Evolutionary conservation across 2,888 invertebrate genomes (phyloP).

Genomic region (Drosophila anomelani): DNA sequence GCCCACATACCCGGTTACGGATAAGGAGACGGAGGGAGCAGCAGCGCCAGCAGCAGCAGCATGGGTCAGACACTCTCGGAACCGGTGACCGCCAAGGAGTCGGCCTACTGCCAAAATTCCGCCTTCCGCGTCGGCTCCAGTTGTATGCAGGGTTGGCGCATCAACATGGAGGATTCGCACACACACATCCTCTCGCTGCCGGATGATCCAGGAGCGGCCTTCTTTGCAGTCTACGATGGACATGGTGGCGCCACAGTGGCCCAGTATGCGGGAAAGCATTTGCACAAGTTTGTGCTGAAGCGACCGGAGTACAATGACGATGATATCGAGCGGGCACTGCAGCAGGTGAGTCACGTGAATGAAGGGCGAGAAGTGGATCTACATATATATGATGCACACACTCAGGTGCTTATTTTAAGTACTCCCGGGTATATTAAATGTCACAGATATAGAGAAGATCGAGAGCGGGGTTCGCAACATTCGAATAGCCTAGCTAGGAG

Average conservation of each 20-base stretch:
- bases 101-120: constrained; percentile 91
- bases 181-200: constrained; percentile 96
- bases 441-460: constrained; percentile 11
- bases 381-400: constrained; percentile 8
- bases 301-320: constrained; percentile 91
- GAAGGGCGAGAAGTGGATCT: background rate
- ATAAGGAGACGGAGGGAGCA: constrained; percentile 5
- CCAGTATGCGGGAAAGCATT: constrained; percentile 96
- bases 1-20: background rate
- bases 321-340: constrained; percentile 93
- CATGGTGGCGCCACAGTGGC: constrained; percentile 93
- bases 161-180: constrained; percentile 99
- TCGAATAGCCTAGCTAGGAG: background rate
- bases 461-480: background rate
- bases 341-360: constrained; percentile 86
- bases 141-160: constrained; percentile 99
- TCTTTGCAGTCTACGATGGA: constrained; percentile 96
- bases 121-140: constrained; percentile 92
- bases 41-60: constrained; percentile 82
- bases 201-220: constrained; percentile 96
- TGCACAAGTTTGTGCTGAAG: constrained; percentile 95
- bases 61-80: constrained; percentile 99
- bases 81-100: constrained; percentile 96
- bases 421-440: constrained; percentile 7
- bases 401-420: constrained; percentile 5